Conservation (phyloP, 2,888 invertebrate species). For the Andrena camellia region DNA sequence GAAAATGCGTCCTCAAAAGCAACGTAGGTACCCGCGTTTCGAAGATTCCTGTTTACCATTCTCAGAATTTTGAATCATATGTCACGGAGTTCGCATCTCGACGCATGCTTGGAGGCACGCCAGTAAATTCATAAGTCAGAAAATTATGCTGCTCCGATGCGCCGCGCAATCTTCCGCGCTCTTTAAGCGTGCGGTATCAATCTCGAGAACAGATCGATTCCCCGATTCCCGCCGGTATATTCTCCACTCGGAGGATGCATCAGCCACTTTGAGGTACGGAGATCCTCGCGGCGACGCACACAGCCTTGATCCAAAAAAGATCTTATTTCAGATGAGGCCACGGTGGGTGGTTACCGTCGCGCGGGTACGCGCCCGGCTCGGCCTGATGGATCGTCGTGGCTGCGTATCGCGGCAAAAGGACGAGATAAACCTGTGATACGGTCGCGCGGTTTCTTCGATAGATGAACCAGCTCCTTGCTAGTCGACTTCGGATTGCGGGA, state of each 20-base stretch:
- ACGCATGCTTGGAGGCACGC: not conserved
- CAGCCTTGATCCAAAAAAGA: conserved; percentile 29
- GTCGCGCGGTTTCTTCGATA: not conserved
- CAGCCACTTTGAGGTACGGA: not conserved
- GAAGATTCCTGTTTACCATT: not conserved
- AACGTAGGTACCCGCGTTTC: not conserved
- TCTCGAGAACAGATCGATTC: conserved; percentile 23
- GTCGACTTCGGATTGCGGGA: conserved; percentile 14
- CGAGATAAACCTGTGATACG: conserved; percentile 33
- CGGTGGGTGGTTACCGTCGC: conserved; percentile 15
- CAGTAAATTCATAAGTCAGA: conserved; percentile 2
- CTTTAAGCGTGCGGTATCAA: conserved; percentile 26
- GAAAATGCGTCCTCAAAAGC: not conserved
- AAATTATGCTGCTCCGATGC: not conserved
- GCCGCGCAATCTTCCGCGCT: not conserved
- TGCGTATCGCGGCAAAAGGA: conserved; percentile 30
- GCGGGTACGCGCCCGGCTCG: conserved; percentile 10
- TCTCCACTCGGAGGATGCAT: conserved; percentile 24
- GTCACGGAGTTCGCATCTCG: not conserved
- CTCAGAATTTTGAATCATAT: not conserved
- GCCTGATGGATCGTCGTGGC: conserved; percentile 40
- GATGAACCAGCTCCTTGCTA: not conserved
- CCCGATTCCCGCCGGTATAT: conserved; percentile 1
- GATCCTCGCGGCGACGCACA: not conserved
- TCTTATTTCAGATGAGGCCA: conserved; percentile 45